Percentiles rank a stretch among this genome's conserved stretches.
Conservation (phyloP, 2,888 invertebrate species). For the Lithophane leautieri region DNA sequence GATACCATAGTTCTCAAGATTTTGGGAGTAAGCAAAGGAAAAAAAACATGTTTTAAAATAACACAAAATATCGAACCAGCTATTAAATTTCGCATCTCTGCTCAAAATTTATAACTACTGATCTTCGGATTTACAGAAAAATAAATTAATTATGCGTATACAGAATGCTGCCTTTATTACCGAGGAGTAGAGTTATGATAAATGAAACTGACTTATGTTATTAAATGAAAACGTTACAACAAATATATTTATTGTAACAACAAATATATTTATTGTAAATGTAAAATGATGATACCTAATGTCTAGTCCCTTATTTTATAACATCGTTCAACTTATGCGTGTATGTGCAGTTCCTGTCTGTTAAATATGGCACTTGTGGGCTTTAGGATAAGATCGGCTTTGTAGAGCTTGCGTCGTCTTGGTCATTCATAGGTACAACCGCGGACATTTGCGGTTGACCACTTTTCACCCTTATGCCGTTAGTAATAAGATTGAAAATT, state of each 20-base stretch:
- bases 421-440: not conserved
- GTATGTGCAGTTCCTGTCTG: not conserved
- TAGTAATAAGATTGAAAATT: too few species aligned
- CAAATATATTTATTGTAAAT: not conserved
- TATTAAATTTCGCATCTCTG: not conserved
- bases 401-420: not conserved
- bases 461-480: too few species aligned
- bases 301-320: not conserved
- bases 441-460: too few species aligned
- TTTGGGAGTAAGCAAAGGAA: conserved; percentile 22
- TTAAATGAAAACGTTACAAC: not conserved
- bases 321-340: not conserved
- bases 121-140: not conserved
- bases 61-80: conserved; percentile 1
- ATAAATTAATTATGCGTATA: conserved; percentile 1
- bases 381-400: not conserved
- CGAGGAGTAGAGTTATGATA: not conserved
- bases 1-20: not conserved
- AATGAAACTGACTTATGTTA: not conserved
- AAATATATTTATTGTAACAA: not conserved
- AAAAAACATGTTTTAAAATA: conserved; percentile 10
- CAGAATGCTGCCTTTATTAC: not conserved
- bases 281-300: not conserved
- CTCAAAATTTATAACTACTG: not conserved
- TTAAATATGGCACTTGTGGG: not conserved